Conservation (phyloP, 2,113 vertebrate species). For the Proterorhinus semilunaris region DNA sequence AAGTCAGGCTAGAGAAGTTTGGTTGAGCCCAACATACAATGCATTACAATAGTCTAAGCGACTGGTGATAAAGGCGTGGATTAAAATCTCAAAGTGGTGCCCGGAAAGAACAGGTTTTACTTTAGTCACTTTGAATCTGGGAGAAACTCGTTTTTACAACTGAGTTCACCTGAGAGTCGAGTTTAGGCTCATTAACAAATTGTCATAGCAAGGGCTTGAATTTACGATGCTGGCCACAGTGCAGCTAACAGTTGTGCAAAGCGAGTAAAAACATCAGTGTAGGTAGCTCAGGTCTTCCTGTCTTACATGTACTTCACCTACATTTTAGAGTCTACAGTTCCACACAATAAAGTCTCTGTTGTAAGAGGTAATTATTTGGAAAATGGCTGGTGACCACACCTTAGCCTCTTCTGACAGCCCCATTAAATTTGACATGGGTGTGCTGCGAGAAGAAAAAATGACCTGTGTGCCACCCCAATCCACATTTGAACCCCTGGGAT, state of each 20-base stretch:
- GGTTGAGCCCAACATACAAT: too few species aligned
- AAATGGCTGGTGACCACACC: slow-evolving; percentile 63
- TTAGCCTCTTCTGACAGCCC: slow-evolving; percentile 60
- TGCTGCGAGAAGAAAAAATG: slow-evolving; percentile 38
- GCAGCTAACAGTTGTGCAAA: neutral
- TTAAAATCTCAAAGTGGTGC: too few species aligned
- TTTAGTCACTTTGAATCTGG: too few species aligned
- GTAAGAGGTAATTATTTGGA: slow-evolving; percentile 67
- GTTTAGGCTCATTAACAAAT: too few species aligned
- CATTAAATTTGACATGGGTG: slow-evolving; percentile 62
- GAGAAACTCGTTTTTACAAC: too few species aligned
- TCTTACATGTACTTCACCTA: slow-evolving; percentile 11
- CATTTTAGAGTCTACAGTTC: slow-evolving; percentile 17
- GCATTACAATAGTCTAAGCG: too few species aligned
- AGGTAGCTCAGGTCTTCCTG: slow-evolving; percentile 2
- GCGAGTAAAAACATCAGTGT: neutral
- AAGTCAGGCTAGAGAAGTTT: too few species aligned
- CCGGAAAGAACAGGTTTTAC: too few species aligned
- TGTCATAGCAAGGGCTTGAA: too few species aligned
- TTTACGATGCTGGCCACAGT: too few species aligned
- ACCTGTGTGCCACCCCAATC: slow-evolving; percentile 16
- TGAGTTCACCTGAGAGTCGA: too few species aligned
- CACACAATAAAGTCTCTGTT: slow-evolving; percentile 67
- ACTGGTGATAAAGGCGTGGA: too few species aligned
- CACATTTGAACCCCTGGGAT: slow-evolving; percentile 22